phyloP scores from a whole-genome alignment of 2,888 invertebrate genomes.

The Microplitis deprimator region DNA sequence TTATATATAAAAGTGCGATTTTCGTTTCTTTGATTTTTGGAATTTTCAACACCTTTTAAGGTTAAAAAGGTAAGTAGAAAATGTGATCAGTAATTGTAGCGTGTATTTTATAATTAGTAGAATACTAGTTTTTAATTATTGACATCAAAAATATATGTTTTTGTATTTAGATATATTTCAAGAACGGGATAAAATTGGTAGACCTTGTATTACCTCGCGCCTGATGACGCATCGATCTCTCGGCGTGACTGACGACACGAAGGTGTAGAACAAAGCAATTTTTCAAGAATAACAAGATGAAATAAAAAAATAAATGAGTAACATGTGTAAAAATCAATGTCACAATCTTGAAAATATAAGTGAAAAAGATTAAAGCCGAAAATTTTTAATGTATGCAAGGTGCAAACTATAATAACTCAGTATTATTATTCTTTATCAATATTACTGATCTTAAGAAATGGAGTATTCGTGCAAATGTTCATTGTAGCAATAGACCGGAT shows the following conservation, averaged over 20 bases:
- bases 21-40: too few species aligned
- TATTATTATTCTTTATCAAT: not conserved
- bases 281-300: slow-evolving; percentile 58
- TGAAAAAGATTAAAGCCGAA: not conserved
- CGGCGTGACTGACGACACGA: slow-evolving; percentile 46
- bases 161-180: not conserved
- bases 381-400: not conserved
- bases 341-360: not conserved
- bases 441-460: slow-evolving; percentile 1
- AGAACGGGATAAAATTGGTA: not conserved
- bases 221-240: slow-evolving; percentile 58
- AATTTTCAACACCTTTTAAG: too few species aligned
- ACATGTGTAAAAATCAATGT: slow-evolving; percentile 33
- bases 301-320: slow-evolving; percentile 49
- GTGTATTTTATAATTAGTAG: too few species aligned
- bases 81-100: too few species aligned
- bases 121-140: too few species aligned
- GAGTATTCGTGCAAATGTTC: not conserved
- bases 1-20: too few species aligned
- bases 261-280: slow-evolving; percentile 53
- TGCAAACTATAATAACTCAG: not conserved
- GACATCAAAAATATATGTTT: not conserved
- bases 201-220: slow-evolving; percentile 11
- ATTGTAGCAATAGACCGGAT: not conserved
- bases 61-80: too few species aligned